These are phyloP conservation scores for Drosophila mayaguana DNA, from an alignment of 2,888 invertebrate species.

Conservation along the genomic window DNA sequence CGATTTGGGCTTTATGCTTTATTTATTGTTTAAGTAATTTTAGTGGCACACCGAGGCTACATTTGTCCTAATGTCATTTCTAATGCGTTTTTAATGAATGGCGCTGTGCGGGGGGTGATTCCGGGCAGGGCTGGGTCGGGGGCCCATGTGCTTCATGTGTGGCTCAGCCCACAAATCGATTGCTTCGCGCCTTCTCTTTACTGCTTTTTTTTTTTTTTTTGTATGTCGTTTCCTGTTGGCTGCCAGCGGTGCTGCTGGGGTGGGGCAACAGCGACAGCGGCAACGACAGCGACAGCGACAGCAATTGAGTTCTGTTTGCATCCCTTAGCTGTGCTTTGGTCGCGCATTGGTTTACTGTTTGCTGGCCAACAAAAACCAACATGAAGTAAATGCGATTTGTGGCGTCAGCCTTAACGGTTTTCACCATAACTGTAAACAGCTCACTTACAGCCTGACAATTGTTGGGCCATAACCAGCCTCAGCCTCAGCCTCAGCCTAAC, in stretches of 20 bases:
- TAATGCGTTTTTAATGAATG: constrained; percentile 83
- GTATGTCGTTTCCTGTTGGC: constrained; percentile 70
- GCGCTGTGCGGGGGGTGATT: constrained; percentile 2
- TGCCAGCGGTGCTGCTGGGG: constrained; percentile 8
- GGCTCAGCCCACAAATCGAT: constrained; percentile 78
- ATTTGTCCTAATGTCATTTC: constrained; percentile 80
- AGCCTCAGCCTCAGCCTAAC: not conserved
- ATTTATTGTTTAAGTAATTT: constrained; percentile 73
- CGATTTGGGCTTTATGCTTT: constrained; percentile 44
- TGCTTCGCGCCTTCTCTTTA: constrained; percentile 70
- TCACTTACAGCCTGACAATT: constrained; percentile 34
- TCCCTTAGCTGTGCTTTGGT: constrained; percentile 23
- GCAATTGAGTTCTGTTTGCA: constrained; percentile 15
- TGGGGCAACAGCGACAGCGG: constrained; percentile 11
- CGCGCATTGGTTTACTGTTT: constrained; percentile 6
- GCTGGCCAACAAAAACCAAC: not conserved
- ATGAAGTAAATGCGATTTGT: not conserved
- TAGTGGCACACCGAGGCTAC: constrained; percentile 57
- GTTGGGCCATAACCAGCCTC: not conserved
- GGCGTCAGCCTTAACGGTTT: not conserved
- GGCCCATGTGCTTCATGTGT: not conserved
- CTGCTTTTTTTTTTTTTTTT: constrained; percentile 23
- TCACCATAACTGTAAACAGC: constrained; percentile 47
- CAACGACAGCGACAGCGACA: not conserved
- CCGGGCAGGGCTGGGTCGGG: not conserved